Percentiles rank a stretch among this genome's conserved stretches.
These are phyloP conservation scores for Passer domesticus DNA, from an alignment of 2,113 vertebrate species.

Conservation along the genomic window DNA sequence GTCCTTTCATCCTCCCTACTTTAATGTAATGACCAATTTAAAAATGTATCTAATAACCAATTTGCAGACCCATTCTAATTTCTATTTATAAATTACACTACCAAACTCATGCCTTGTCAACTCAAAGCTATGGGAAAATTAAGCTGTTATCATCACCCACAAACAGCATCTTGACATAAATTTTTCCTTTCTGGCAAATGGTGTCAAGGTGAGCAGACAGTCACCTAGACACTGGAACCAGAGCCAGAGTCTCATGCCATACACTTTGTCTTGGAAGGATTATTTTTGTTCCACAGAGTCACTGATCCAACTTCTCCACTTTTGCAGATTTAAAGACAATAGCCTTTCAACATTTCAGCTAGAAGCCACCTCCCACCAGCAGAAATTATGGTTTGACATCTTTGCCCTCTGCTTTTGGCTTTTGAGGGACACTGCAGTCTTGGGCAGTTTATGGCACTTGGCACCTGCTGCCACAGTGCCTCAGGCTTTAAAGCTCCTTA, in stretches of 20 bases:
- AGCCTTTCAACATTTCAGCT: neutral
- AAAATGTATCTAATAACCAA: neutral
- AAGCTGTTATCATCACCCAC: neutral
- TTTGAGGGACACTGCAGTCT: neutral
- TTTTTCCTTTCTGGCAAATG: neutral
- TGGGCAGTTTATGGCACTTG: neutral
- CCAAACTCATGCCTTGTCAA: neutral
- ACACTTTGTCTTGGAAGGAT: neutral
- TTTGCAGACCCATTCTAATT: neutral
- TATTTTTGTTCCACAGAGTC: neutral
- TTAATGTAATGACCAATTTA: neutral
- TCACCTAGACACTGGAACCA: neutral
- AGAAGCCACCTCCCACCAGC: neutral
- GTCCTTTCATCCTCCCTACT: neutral
- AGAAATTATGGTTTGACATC: neutral
- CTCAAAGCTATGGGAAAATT: neutral
- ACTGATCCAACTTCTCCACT: neutral
- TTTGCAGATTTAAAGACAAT: neutral
- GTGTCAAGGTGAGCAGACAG: slow-evolving; percentile 19
- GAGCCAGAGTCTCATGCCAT: neutral
- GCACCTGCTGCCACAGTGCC: neutral
- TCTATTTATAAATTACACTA: slow-evolving; percentile 4
- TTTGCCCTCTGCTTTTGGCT: neutral
- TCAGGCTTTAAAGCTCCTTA: neutral
- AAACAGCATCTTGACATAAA: neutral